A percentile compares a stretch with the other conserved stretches of the same genome.
phyloP scores from a whole-genome alignment of 2,888 invertebrate species.

The Microctonus hyperodae region DNA sequence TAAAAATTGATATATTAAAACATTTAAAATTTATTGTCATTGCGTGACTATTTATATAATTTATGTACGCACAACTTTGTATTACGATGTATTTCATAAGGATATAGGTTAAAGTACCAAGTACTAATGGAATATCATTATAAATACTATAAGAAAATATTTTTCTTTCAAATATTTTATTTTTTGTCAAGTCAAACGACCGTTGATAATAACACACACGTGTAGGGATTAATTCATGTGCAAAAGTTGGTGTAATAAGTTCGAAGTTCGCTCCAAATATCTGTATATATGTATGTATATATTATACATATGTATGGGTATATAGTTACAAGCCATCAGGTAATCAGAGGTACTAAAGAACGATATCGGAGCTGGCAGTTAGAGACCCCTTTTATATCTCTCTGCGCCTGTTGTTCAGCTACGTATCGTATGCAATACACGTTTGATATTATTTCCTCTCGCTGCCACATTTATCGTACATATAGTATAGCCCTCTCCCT shows the following conservation, averaged over 20 bases:
- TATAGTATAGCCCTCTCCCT: constrained; percentile 44
- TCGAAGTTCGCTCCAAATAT: constrained; percentile 37
- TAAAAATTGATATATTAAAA: background rate
- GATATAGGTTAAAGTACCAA: background rate
- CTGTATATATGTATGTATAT: constrained; percentile 3
- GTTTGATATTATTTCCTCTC: constrained; percentile 55
- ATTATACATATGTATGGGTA: background rate
- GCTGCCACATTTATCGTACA: constrained; percentile 61
- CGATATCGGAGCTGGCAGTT: constrained; percentile 56
- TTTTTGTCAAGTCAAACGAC: background rate
- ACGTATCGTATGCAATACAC: constrained; percentile 32
- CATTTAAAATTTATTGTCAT: background rate
- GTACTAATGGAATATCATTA: background rate
- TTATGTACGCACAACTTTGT: background rate
- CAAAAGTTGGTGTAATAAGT: constrained; percentile 28
- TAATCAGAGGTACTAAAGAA: constrained; percentile 62
- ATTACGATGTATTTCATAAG: background rate
- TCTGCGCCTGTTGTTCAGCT: constrained; percentile 44
- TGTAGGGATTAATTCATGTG: background rate
- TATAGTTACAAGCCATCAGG: constrained; percentile 43
- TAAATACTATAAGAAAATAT: background rate
- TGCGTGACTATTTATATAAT: constrained; percentile 1
- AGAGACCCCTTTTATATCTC: constrained; percentile 51
- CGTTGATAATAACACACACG: background rate
- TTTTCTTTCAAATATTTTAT: background rate